Evolutionary conservation across 2,888 invertebrate genomes (phyloP).

Genomic region (Coenonympha glycerion): DNA sequence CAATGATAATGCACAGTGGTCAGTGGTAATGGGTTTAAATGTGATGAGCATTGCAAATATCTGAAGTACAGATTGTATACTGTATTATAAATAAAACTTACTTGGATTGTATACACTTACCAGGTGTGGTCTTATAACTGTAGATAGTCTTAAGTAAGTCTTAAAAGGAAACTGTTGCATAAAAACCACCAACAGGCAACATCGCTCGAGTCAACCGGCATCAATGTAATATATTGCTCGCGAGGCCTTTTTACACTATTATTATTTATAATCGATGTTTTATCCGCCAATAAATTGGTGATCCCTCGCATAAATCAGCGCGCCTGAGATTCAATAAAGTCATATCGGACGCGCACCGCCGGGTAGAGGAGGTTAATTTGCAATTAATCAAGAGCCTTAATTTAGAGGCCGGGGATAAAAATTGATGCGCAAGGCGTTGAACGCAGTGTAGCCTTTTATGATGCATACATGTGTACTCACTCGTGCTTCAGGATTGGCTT

Average conservation of each 20-base stretch:
- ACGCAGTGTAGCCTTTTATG: conserved; percentile 17
- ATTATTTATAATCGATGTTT: conserved; percentile 25
- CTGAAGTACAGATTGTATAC: too few species aligned
- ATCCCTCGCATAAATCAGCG: conserved; percentile 63
- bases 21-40: too few species aligned
- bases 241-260: conserved; percentile 10
- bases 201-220: background rate
- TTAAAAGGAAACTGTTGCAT: background rate
- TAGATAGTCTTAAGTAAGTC: too few species aligned
- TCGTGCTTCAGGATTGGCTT: too few species aligned
- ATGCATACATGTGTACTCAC: too few species aligned
- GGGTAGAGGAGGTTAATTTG: conserved; percentile 68
- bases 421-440: conserved; percentile 39
- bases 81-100: too few species aligned
- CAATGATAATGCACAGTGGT: too few species aligned
- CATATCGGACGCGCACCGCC: conserved; percentile 63
- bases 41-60: too few species aligned
- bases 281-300: conserved; percentile 58
- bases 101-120: too few species aligned
- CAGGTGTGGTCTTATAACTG: too few species aligned
- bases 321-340: conserved; percentile 74
- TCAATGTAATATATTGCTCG: background rate
- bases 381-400: conserved; percentile 70
- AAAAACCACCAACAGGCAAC: background rate
- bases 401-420: conserved; percentile 64